Evolutionary conservation across 2,113 vertebrate species (phyloP).

Genomic region (Furnarius figulus): DNA sequence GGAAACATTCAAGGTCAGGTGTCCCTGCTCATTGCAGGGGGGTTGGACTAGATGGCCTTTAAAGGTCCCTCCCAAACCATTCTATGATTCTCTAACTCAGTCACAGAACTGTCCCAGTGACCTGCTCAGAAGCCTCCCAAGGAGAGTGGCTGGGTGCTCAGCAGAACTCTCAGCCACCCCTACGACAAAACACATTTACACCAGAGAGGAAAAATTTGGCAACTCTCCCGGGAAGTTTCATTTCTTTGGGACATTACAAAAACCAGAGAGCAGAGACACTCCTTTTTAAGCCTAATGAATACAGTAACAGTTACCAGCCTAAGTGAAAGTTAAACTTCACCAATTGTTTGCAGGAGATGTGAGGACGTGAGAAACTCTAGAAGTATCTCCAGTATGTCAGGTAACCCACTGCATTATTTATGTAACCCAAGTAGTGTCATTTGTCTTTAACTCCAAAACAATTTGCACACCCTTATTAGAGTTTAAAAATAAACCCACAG

Average conservation of each 20-base stretch:
- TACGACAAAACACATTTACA: neutral
- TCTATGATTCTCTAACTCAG: neutral
- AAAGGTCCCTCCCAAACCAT: neutral
- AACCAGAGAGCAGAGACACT: neutral
- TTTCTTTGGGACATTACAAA: neutral
- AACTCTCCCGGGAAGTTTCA: neutral
- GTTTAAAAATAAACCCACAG: constrained; percentile 24
- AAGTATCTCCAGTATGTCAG: neutral
- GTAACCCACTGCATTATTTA: constrained; percentile 41
- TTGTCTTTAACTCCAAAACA: constrained; percentile 7
- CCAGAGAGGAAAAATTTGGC: neutral
- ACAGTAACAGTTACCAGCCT: neutral
- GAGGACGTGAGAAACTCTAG: constrained; percentile 32
- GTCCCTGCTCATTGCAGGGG: neutral
- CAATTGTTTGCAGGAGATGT: neutral
- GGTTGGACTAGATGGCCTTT: neutral
- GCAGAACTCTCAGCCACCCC: neutral
- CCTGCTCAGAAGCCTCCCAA: neutral
- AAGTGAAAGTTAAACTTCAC: neutral
- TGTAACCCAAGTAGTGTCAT: neutral
- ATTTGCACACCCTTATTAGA: constrained; percentile 5
- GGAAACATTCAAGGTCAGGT: neutral
- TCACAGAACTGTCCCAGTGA: neutral
- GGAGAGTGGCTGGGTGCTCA: neutral
- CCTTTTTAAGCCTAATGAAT: neutral